Evolutionary conservation across 92 coral and sea anemone genomes (phyloP).

Genomic region (Metridium senile): DNA sequence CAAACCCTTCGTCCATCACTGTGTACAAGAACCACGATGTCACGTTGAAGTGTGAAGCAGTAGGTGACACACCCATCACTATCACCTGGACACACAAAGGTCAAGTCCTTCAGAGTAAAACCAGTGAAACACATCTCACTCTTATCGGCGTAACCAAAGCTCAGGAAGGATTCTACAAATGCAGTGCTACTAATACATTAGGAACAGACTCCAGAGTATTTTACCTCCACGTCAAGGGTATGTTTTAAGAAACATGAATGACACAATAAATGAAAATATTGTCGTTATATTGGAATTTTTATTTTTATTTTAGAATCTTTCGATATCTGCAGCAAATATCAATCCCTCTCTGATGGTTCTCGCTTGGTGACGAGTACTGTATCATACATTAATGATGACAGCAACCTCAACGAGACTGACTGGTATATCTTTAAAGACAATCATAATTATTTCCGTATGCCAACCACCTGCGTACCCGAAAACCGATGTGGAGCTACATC

Average conservation of each 20-base stretch:
- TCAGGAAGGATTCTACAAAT: slow-evolving; percentile 16
- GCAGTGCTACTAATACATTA: slow-evolving; percentile 5
- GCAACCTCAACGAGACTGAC: slow-evolving; percentile 17
- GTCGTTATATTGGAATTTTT: neutral
- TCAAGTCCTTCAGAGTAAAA: slow-evolving; percentile 36
- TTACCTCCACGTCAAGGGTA: slow-evolving; percentile 20
- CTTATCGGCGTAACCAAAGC: slow-evolving; percentile 4
- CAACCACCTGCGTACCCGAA: slow-evolving; percentile 10
- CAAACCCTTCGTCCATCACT: slow-evolving; percentile 4
- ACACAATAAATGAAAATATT: neutral
- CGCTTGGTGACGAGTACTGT: slow-evolving; percentile 3
- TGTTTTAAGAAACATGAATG: neutral
- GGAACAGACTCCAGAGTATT: neutral
- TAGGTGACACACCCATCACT: slow-evolving; percentile 41
- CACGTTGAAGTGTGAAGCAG: slow-evolving; percentile 29
- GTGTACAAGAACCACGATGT: slow-evolving; percentile 40
- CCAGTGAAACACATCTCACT: slow-evolving; percentile 27
- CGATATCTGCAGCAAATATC: slow-evolving; percentile 23
- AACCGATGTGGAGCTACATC: slow-evolving; percentile 23
- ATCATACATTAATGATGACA: slow-evolving; percentile 21
- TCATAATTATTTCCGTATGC: slow-evolving; percentile 13
- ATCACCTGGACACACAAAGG: slow-evolving; percentile 44
- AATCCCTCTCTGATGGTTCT: slow-evolving; percentile 1
- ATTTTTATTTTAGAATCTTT: slow-evolving; percentile 11
- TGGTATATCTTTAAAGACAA: slow-evolving; percentile 19